Base-by-base conservation (phyloP, 2,888 invertebrate species). In the Drosophila hamatofila region DNA sequence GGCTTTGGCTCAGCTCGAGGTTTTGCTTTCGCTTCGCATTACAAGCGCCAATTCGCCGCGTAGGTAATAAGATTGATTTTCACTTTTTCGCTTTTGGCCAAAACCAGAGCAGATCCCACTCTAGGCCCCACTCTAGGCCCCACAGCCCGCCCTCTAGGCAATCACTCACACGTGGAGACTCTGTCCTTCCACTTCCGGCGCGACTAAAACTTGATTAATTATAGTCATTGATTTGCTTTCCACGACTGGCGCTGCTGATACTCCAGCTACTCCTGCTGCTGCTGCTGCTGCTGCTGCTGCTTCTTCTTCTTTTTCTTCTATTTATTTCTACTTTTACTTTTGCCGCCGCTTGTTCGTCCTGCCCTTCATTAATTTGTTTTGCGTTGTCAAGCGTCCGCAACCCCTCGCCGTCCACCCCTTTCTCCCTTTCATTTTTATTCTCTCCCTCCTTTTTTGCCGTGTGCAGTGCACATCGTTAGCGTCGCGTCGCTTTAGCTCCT, bases 21-120 rank as follows among this genome's bases (percentile, higher is more conserved):
- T 57, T 57, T 35, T 57, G 46, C 57, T 58, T 25, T 54, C 25
- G 59, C 54, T 30, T 61, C 41, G 65, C 65, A 72, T 66, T 70
- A 60, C 72, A 54, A 72, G 67, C 68, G 74, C 72, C 77, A 81
- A 79, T 80, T 80, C 78, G 72, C 73, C 78, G 84, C 68, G 74
- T 80, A 70, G 88, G 81, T 88, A 83, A 89, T 83, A 89, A 90
- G 90, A 87, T 87, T 90, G 87, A 87, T 87, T 87, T 89, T 88
- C 90, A 87, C 83, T 86, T 89, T 81, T 87, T 81, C 80, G 72
- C 86, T 75, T 75, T 63, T 65, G 57, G 57, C 49, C 33, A 63
- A 33, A 37, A 27, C 54, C 54, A 11, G 25, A 44, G 4, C 16
- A 16, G 35, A 37, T 14, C 35, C 35, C 14, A 35, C 35, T 6